Percentiles rank a stretch among this genome's conserved stretches.
These are phyloP conservation scores for Saccostrea cuccullata DNA, from an alignment of 1,140 invertebrate genomes.

Conservation along the genomic window DNA sequence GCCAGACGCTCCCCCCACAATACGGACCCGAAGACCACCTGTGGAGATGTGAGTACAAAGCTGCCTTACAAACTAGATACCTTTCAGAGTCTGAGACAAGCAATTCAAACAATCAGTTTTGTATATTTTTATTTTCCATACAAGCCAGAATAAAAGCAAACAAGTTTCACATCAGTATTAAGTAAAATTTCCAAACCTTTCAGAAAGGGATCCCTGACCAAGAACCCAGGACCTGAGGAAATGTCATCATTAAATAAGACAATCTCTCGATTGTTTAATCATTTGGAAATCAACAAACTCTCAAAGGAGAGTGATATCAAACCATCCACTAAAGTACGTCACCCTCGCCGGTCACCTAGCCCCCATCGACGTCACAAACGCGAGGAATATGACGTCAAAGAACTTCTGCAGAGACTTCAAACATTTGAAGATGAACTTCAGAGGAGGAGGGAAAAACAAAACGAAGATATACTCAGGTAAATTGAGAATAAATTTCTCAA, in stretches of 20 bases:
- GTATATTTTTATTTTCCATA: neutral
- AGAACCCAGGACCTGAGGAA: constrained; percentile 30
- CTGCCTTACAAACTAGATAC: neutral
- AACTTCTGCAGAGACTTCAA: constrained; percentile 39
- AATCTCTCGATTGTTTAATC: constrained; percentile 44
- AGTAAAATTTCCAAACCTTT: neutral
- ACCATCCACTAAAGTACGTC: neutral
- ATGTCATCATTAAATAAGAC: constrained; percentile 45
- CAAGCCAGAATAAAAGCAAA: too few relatives aligned
- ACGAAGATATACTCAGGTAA: constrained; percentile 44
- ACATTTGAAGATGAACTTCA: constrained; percentile 47
- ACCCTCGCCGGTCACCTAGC: neutral
- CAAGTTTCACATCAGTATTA: neutral
- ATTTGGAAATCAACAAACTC: constrained; percentile 46
- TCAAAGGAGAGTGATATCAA: neutral
- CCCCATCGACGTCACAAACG: neutral
- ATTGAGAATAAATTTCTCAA: neutral
- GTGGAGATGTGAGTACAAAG: constrained; percentile 22
- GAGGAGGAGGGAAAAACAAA: constrained; percentile 30
- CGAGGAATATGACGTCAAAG: constrained; percentile 35
- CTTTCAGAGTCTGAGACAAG: neutral
- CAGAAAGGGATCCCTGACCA: constrained; percentile 3
- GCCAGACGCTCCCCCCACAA: neutral
- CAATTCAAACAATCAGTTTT: neutral
- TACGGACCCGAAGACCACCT: constrained; percentile 2